phyloP scores from a whole-genome alignment of 2,797 vertebrate species.

The Ispidina picta region DNA sequence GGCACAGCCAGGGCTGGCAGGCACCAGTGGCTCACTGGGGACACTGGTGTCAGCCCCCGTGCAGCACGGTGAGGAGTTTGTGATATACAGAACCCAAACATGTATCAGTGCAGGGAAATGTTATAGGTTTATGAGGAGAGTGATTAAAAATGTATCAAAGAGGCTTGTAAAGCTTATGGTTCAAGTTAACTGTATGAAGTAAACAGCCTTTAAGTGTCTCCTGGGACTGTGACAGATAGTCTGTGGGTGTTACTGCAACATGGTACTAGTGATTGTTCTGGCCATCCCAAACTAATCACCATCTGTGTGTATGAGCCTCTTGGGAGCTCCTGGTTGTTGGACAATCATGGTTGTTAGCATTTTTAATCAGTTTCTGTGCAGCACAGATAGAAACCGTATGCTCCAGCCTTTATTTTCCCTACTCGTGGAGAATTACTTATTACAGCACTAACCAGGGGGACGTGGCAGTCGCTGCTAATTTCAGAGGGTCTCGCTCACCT shows the following conservation, averaged over 20 bases:
- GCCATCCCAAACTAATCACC: slow-evolving; percentile 86
- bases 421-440: slow-evolving; percentile 69
- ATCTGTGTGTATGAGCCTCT: slow-evolving; percentile 83
- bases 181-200: slow-evolving; percentile 85
- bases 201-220: slow-evolving; percentile 84
- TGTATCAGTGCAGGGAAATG: slow-evolving; percentile 54
- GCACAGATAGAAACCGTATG: slow-evolving; percentile 82
- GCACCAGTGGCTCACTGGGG: not conserved
- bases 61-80: not conserved
- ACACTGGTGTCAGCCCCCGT: not conserved
- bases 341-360: slow-evolving; percentile 85
- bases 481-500: slow-evolving; percentile 33
- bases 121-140: slow-evolving; percentile 78
- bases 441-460: slow-evolving; percentile 16
- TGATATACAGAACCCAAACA: slow-evolving; percentile 12
- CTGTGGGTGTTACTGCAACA: slow-evolving; percentile 83
- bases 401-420: slow-evolving; percentile 74
- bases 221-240: slow-evolving; percentile 82
- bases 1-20: not conserved
- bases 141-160: slow-evolving; percentile 86
- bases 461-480: slow-evolving; percentile 17
- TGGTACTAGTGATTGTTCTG: slow-evolving; percentile 82
- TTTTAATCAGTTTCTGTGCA: slow-evolving; percentile 83
- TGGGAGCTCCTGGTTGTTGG: slow-evolving; percentile 81
- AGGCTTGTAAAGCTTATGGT: slow-evolving; percentile 84